Evolutionary conservation across 2,797 vertebrate species (phyloP), one percentile per base, ranked within the genome.

Genomic region (Sardinella longiceps): DNA sequence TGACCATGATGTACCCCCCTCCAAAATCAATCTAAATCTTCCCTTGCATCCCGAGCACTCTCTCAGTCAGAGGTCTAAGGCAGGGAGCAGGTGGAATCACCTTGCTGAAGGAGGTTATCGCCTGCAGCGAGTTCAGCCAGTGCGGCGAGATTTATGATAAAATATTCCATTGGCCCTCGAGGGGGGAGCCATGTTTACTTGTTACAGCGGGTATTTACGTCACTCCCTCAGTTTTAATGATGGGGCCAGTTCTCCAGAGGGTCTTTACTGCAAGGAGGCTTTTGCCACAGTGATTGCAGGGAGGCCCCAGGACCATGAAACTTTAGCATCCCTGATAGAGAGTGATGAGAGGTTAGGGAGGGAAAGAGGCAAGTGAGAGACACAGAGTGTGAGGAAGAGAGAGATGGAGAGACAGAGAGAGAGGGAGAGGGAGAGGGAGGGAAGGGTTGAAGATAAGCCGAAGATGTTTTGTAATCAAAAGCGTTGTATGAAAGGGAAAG

Each of bases 151-250:
- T 90, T 92, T 91, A 94, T 91, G 87, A 83, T 82, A 80, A 90
- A 88, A 86, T 88, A 86, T 85, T 80, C 83, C 77, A 18, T 43
- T 5, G 50, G 60, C 85, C 89, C 91, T 81, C 87, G 30, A 84
- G 89, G 88, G 89, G 51, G 43, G 30, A 45, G 33, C 30, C 83
- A 84, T 91, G 90, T 93, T 92, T 92, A 90, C 92, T 93, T 91
- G 89, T 84, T 83, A 81, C 88, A 87, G 60, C 46, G 83, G 81
- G 63, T 81, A 81, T 77, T 83, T 88, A 83, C 28, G 86, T 89
- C 80, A 85, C n/a, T 39, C 7, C 87, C 86, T 87, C 88, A 87
- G 83, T 84, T 85, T 86, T 88, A 91, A 91, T 82, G 30, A 89
- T 80, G 86, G 88, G 85, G 81, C 85, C 50, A 83, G 85, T 86